A percentile compares a stretch with the other conserved stretches of the same genome.
Evolutionary conservation across 1,140 invertebrate species (phyloP).

Genomic region (Archivesica marissinica): DNA sequence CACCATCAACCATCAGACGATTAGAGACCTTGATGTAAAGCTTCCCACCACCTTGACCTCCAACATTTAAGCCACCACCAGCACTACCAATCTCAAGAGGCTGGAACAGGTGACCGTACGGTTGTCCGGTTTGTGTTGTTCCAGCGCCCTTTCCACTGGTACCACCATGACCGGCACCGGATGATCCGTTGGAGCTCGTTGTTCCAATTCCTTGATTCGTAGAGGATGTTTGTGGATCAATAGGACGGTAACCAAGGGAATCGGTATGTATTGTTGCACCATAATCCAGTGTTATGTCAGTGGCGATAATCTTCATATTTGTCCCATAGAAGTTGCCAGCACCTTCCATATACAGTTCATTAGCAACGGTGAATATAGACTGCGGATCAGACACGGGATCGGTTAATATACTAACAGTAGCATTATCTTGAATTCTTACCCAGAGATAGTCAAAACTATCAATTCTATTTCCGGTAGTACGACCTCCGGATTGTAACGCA

Average conservation of each 20-base stretch:
- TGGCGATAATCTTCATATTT: conserved; percentile 68
- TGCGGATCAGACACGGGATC: conserved; percentile 68
- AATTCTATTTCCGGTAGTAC: conserved; percentile 54
- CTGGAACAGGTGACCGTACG: conserved; percentile 77
- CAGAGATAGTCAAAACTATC: conserved; percentile 67
- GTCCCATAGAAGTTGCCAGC: conserved; percentile 74
- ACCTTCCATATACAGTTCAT: conserved; percentile 74
- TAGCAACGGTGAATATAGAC: conserved; percentile 61
- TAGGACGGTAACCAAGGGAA: conserved; percentile 68
- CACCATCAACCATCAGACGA: conserved; percentile 71
- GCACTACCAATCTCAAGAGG: conserved; percentile 72
- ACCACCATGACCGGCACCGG: conserved; percentile 76
- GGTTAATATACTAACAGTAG: conserved; percentile 68
- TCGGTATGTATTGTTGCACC: conserved; percentile 75
- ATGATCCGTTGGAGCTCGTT: conserved; percentile 67
- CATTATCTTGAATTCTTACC: conserved; percentile 75
- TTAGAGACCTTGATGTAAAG: conserved; percentile 70
- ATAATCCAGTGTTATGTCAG: conserved; percentile 75
- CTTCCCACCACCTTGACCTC: conserved; percentile 74
- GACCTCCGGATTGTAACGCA: conserved; percentile 68
- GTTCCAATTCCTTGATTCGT: conserved; percentile 71
- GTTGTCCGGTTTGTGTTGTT: conserved; percentile 68
- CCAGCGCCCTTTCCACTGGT: conserved; percentile 73
- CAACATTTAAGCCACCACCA: conserved; percentile 68
- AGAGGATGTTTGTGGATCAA: conserved; percentile 49